These are phyloP conservation scores for Theocolax elegans DNA, from an alignment of 1,140 invertebrate genomes.

Conservation along the genomic window DNA sequence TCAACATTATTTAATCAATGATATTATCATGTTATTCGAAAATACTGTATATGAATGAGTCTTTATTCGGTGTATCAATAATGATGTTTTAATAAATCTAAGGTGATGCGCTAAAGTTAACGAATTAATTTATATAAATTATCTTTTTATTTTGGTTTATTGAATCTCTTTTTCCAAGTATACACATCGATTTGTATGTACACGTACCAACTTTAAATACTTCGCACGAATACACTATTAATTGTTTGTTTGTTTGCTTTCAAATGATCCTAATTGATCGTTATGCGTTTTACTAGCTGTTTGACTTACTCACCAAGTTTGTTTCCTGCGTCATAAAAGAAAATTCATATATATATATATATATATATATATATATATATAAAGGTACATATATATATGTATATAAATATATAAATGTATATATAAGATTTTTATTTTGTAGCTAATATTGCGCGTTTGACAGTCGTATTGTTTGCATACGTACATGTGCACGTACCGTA, in stretches of 20 bases:
- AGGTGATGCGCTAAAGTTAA: too few relatives aligned
- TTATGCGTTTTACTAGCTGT: slow-evolving; percentile 2
- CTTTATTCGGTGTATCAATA: too few relatives aligned
- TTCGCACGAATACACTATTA: too few relatives aligned
- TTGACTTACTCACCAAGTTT: slow-evolving; percentile 6
- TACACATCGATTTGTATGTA: too few relatives aligned
- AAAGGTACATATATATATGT: neutral
- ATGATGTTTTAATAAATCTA: too few relatives aligned
- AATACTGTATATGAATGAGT: too few relatives aligned
- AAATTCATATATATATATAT: neutral
- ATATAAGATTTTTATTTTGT: slow-evolving; percentile 9
- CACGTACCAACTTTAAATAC: too few relatives aligned
- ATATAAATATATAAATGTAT: neutral
- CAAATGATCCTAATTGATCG: slow-evolving; percentile 19
- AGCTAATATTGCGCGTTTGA: slow-evolving; percentile 16
- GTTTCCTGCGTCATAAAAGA: neutral
- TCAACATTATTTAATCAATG: too few relatives aligned
- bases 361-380: neutral
- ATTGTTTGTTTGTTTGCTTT: neutral
- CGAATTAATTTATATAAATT: too few relatives aligned
- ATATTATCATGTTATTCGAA: too few relatives aligned
- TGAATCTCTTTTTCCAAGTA: too few relatives aligned
- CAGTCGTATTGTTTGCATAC: slow-evolving; percentile 3
- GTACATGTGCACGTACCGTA: neutral
- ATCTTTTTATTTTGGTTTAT: too few relatives aligned